Conservation (phyloP, 1,140 invertebrate genomes). For the Metopolophium dirhodum region DNA sequence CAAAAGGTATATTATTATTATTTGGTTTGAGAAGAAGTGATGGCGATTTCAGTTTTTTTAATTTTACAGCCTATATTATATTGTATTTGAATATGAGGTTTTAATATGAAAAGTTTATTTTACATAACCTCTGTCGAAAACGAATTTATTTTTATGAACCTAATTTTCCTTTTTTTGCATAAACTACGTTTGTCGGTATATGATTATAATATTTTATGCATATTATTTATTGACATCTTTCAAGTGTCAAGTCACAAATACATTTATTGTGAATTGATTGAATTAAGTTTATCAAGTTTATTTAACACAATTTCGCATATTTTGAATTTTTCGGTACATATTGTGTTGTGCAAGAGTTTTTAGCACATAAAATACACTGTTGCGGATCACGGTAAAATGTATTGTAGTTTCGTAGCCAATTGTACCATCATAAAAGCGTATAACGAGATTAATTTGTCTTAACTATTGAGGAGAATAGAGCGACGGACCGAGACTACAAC, state of each 20-base stretch:
- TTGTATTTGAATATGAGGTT: background rate
- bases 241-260: background rate
- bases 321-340: background rate
- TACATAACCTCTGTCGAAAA: background rate
- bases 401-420: background rate
- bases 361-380: no score
- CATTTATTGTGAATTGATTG: no score
- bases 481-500: background rate
- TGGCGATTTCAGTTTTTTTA: no score
- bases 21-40: no score
- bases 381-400: no score
- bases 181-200: background rate
- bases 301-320: no score
- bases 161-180: background rate
- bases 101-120: background rate
- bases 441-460: background rate
- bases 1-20: no score
- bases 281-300: no score
- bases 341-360: background rate
- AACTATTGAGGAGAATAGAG: background rate
- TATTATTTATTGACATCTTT: background rate
- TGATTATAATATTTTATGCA: background rate
- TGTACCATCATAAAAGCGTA: background rate
- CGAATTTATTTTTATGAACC: background rate
- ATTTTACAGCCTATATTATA: background rate